Percentiles rank a stretch among this genome's conserved stretches.
Evolutionary conservation across 2,888 invertebrate species (phyloP).

Genomic region (Eilema sororculum): DNA sequence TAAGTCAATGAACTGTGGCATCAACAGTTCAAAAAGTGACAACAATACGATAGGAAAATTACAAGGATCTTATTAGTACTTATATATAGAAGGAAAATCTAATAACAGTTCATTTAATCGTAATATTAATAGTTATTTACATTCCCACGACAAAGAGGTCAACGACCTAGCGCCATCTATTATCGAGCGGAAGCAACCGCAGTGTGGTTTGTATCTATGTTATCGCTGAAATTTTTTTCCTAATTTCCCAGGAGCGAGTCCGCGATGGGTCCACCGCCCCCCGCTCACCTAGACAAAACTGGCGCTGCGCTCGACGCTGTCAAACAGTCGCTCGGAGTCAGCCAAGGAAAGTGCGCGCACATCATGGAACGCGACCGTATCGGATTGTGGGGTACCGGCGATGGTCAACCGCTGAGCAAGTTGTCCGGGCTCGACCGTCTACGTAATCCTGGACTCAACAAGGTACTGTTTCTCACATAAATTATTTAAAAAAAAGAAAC

Average conservation of each 20-base stretch:
- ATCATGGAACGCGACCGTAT: constrained; percentile 88
- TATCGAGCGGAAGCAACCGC: constrained; percentile 71
- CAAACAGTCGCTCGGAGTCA: constrained; percentile 73
- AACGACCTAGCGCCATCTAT: constrained; percentile 75
- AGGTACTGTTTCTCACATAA: constrained; percentile 80
- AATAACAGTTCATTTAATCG: background rate
- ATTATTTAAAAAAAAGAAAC: background rate
- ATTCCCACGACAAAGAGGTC: constrained; percentile 53
- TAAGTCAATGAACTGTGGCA: constrained; percentile 17
- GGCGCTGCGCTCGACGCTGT: constrained; percentile 56
- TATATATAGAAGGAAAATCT: background rate
- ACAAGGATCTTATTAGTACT: background rate
- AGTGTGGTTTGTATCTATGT: constrained; percentile 65
- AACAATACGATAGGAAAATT: background rate
- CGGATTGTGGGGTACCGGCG: constrained; percentile 88
- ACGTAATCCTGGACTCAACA: constrained; percentile 90
- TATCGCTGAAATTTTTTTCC: constrained; percentile 81
- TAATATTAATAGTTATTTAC: background rate
- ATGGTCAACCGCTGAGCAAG: constrained; percentile 85
- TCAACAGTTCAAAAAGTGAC: background rate
- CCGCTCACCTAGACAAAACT: constrained; percentile 78
- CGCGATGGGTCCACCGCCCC: constrained; percentile 81
- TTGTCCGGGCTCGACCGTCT: constrained; percentile 90
- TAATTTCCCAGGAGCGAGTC: constrained; percentile 84
- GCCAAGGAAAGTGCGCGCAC: constrained; percentile 71